Evolutionary conservation across 2,888 invertebrate species (phyloP).

Genomic region (Protodeltote pygarga): DNA sequence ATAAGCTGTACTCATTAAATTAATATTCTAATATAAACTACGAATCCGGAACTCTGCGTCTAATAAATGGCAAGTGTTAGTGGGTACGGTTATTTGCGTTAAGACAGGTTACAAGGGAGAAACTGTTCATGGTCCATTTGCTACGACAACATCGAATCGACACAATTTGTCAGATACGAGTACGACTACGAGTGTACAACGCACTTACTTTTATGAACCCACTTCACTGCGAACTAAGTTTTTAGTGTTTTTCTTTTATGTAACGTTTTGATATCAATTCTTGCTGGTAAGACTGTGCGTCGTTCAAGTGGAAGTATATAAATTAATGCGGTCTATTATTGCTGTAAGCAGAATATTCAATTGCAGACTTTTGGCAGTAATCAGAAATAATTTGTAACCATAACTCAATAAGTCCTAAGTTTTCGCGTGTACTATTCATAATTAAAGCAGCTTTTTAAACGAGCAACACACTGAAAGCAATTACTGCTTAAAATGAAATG

Average conservation of each 20-base stretch:
- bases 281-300: no score
- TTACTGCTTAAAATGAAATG: no score
- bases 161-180: conserved; percentile 30
- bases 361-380: no score
- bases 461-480: no score
- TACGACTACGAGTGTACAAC: no score
- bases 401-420: no score
- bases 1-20: conserved; percentile 1
- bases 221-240: background rate
- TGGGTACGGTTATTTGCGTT: conserved; percentile 16
- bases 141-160: conserved; percentile 17
- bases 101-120: conserved; percentile 23
- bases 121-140: conserved; percentile 45
- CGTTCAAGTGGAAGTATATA: no score
- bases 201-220: conserved; percentile 2
- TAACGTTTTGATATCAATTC: background rate
- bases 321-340: no score
- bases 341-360: no score
- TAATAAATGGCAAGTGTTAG: conserved; percentile 10
- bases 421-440: no score
- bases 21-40: background rate
- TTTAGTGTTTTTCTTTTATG: background rate
- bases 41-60: background rate
- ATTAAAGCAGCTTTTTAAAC: no score
- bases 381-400: no score